A percentile compares a stretch with the other conserved stretches of the same genome.
phyloP scores from a whole-genome alignment of 1,140 invertebrate genomes.

The Drosophila orena region DNA sequence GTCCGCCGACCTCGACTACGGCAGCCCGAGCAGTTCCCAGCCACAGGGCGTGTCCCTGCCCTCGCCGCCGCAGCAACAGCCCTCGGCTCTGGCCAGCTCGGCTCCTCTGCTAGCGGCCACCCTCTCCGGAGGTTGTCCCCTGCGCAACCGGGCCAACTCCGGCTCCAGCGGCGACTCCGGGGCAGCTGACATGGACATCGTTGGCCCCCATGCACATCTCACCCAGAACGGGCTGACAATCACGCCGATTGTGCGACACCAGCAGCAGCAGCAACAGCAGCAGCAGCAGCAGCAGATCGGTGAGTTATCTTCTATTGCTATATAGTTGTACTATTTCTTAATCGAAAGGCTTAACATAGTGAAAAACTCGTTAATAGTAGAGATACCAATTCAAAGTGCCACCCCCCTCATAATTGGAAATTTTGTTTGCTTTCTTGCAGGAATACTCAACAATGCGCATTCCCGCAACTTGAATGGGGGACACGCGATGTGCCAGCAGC shows the following conservation, averaged over 20 bases:
- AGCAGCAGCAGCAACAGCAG: slow-evolving; percentile 79
- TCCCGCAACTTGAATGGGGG: slow-evolving; percentile 2
- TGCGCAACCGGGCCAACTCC: slow-evolving; percentile 91
- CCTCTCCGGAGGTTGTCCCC: slow-evolving; percentile 88
- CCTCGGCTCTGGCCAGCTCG: slow-evolving; percentile 83
- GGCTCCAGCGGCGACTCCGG: slow-evolving; percentile 92
- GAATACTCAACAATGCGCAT: not conserved
- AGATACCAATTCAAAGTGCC: too few species aligned
- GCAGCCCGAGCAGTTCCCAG: slow-evolving; percentile 86
- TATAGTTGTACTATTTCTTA: too few species aligned
- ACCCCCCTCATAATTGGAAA: too few species aligned
- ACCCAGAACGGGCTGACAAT: slow-evolving; percentile 89
- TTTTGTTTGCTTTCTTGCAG: not conserved
- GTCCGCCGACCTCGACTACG: slow-evolving; percentile 86
- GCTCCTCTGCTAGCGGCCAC: slow-evolving; percentile 92
- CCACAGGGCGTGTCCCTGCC: slow-evolving; percentile 31
- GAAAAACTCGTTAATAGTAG: too few species aligned
- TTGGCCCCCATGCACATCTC: slow-evolving; percentile 88
- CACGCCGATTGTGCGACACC: slow-evolving; percentile 87
- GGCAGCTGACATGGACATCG: slow-evolving; percentile 89
- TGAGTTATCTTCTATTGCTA: not conserved
- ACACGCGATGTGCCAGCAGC: slow-evolving; percentile 48
- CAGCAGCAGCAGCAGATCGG: slow-evolving; percentile 40
- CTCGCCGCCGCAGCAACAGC: slow-evolving; percentile 85
- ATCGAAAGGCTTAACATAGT: too few species aligned